A percentile compares a stretch with the other conserved stretches of the same genome.
Conservation (phyloP, 2,888 invertebrate genomes). For the Amphiduros pacificus region DNA sequence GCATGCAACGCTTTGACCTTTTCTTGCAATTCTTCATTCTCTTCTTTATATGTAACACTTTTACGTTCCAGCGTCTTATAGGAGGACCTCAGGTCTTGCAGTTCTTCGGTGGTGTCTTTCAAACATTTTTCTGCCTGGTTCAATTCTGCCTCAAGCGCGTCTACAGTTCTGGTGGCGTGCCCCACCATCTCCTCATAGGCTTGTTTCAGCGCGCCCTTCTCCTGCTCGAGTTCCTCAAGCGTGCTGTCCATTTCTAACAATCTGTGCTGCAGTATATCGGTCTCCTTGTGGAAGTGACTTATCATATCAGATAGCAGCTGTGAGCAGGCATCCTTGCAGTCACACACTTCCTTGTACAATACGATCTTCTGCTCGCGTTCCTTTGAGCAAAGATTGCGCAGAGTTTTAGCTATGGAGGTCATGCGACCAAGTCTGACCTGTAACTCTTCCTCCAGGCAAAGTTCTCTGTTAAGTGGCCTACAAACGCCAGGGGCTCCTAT, state of each 20-base stretch:
- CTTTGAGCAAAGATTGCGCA: neutral
- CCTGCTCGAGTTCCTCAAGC: constrained; percentile 8
- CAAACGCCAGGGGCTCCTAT: neutral
- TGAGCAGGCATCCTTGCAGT: constrained; percentile 3
- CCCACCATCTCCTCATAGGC: constrained; percentile 13
- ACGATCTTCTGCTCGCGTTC: constrained; percentile 5
- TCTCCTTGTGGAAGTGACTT: constrained; percentile 10
- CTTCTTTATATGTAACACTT: neutral
- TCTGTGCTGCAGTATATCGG: constrained; percentile 12
- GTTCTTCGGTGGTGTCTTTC: neutral
- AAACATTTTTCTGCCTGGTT: neutral
- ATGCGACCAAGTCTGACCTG: constrained; percentile 9
- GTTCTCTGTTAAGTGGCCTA: neutral
- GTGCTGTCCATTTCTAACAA: constrained; percentile 6
- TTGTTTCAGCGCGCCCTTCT: constrained; percentile 3
- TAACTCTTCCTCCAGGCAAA: constrained; percentile 12
- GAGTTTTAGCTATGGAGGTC: constrained; percentile 14
- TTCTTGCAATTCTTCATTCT: neutral
- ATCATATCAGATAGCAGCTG: constrained; percentile 9
- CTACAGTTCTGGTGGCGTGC: constrained; percentile 14
- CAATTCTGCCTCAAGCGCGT: constrained; percentile 4
- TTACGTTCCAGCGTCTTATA: neutral
- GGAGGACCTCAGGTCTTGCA: neutral
- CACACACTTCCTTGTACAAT: constrained; percentile 2
- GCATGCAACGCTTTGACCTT: neutral